Conservation (phyloP, 2,113 vertebrate species). For the Neopipo cinnamomea region DNA sequence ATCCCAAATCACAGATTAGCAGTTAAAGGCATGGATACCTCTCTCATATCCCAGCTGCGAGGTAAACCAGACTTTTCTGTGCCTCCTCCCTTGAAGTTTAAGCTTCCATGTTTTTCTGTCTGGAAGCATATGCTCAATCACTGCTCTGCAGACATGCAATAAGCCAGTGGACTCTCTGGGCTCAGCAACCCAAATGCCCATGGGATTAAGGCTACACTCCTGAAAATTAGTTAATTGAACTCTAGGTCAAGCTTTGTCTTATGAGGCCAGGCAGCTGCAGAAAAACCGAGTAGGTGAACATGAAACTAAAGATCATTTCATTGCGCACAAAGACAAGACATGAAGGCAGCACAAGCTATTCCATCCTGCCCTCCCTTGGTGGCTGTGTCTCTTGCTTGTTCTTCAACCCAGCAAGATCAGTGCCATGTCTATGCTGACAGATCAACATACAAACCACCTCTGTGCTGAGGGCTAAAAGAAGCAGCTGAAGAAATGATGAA, state of each 20-base stretch:
- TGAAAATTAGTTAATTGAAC: neutral
- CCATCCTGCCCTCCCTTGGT: neutral
- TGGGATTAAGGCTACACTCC: neutral
- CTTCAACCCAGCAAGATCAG: neutral
- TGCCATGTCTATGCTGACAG: neutral
- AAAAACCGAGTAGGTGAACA: neutral
- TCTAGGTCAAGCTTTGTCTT: neutral
- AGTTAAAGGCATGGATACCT: neutral
- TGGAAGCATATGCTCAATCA: neutral
- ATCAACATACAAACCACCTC: neutral
- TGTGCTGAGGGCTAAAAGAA: neutral
- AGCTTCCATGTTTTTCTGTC: neutral
- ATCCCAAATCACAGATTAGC: neutral
- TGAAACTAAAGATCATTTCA: neutral
- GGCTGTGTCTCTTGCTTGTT: neutral
- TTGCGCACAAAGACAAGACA: neutral
- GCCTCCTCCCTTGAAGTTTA: neutral
- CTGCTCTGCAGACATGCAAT: neutral
- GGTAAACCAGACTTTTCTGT: neutral
- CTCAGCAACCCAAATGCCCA: neutral
- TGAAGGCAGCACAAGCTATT: neutral
- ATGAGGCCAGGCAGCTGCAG: neutral
- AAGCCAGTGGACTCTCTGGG: neutral
- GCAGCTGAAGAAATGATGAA: conserved; percentile 1
- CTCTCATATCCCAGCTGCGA: neutral